Base-by-base conservation (phyloP, 2,888 invertebrate species). In the Lampropteryx suffumata region DNA sequence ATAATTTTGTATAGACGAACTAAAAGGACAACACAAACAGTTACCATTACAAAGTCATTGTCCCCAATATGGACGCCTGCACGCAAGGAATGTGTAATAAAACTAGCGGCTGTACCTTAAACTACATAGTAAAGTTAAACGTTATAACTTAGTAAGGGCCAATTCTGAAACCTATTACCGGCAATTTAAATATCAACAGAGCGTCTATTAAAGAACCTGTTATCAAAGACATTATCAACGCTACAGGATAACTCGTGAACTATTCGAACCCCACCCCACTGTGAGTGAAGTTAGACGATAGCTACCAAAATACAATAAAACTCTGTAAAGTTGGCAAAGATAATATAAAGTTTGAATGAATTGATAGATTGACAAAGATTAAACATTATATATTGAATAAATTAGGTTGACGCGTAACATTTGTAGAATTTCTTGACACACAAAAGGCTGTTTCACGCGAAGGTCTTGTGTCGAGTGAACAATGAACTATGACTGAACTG, bases 121-220 rank as follows among this genome's bases (percentile, higher is more conserved):
- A 50, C 36, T 60, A n/a, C n/a, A n/a, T n/a, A n/a, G 51, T 46
- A 58, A 58, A 61, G 56, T 52, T 54, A 55, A 57, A 60, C 44
- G 47, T 57, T 62, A 59, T 59, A 55, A 59, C 57, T 57, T 57
- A 50, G 56, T 57, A 55, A 62, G 56, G 61, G 57, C 52, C 61
- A 59, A 62, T 64, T 64, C 49, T 62, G 55, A 57, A 52, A 60
- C 59, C 67, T 62, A 64, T 71, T 65, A 70, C 53, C 56, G 57
- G 57, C 51, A 58, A 60, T 63, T 62, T 54, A 65, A 61, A 68
- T 68, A 65, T 61, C 66, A 67, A 59, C 67, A 65, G 59, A 53
- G 45, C 50, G 44, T 66, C 58, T 68, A 69, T 72, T 71, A 72
- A 61, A 69, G 63, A 55, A 64, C 62, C 67, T 61, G 63, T 70